phyloP scores from a whole-genome alignment of 1,140 invertebrate genomes.

The Cardiocondyla obscurior region DNA sequence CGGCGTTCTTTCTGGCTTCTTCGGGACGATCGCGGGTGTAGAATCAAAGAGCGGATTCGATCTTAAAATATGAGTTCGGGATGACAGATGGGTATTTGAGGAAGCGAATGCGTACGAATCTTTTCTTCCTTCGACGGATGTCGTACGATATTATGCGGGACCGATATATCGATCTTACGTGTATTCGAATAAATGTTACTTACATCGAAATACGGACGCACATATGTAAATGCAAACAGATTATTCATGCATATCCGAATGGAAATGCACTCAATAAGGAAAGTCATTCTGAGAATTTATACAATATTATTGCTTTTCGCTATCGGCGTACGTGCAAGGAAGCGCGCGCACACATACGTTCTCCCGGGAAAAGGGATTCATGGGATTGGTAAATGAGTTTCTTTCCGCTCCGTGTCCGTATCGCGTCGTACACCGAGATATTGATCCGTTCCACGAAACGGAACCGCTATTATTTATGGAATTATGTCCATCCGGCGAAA shows the following conservation, averaged over 20 bases:
- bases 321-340: neutral
- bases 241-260: constrained; percentile 9
- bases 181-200: constrained; percentile 17
- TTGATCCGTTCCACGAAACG: constrained; percentile 18
- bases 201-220: neutral
- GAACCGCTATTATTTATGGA: constrained; percentile 32
- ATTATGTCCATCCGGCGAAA: neutral
- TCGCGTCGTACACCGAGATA: neutral
- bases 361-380: neutral
- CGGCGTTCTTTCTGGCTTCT: neutral
- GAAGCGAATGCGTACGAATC: constrained; percentile 4
- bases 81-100: constrained; percentile 9
- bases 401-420: neutral
- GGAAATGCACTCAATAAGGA: neutral
- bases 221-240: constrained; percentile 17
- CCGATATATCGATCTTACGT: constrained; percentile 38
- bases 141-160: neutral
- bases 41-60: neutral
- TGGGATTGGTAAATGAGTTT: constrained; percentile 5
- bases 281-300: constrained; percentile 13
- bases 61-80: constrained; percentile 4
- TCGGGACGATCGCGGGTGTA: neutral
- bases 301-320: constrained; percentile 13
- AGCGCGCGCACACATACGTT: neutral
- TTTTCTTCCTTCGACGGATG: constrained; percentile 7